Conservation (phyloP, 2,888 invertebrate genomes). For the Leptura quadrifasciata region DNA sequence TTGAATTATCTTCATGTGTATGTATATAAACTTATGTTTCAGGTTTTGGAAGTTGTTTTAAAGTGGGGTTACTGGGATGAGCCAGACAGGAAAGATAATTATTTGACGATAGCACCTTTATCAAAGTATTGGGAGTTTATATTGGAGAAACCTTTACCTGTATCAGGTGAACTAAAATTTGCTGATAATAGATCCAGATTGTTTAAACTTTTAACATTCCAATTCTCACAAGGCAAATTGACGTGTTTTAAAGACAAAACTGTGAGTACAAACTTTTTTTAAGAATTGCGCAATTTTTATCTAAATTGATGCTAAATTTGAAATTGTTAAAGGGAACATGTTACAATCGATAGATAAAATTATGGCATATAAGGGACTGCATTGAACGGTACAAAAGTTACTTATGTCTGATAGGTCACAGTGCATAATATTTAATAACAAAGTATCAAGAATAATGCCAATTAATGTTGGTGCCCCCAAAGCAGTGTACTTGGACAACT, state of each 20-base stretch:
- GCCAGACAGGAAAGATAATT: conserved; percentile 89
- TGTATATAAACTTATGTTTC: too few relatives aligned
- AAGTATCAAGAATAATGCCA: too few relatives aligned
- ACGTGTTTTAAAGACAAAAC: conserved; percentile 87
- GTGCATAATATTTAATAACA: too few relatives aligned
- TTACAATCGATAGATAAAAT: too few relatives aligned
- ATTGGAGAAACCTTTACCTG: conserved; percentile 71
- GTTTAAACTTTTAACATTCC: conserved; percentile 86
- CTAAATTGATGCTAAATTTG: too few relatives aligned
- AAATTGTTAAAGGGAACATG: too few relatives aligned
- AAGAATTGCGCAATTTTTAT: conserved; percentile 6
- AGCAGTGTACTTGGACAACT: too few relatives aligned
- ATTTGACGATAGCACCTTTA: conserved; percentile 78
- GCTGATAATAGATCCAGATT: conserved; percentile 85
- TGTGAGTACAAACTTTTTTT: conserved; percentile 68
- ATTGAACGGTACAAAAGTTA: too few relatives aligned
- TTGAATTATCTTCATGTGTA: too few relatives aligned
- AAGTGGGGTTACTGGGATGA: conserved; percentile 94
- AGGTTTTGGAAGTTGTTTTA: conserved; percentile 80
- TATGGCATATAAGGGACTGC: too few relatives aligned
- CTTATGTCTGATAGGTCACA: too few relatives aligned
- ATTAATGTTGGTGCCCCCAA: too few relatives aligned
- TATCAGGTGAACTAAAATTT: conserved; percentile 86
- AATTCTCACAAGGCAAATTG: conserved; percentile 86
- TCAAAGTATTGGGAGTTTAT: conserved; percentile 71